Conservation (phyloP, 1,140 invertebrate genomes). For the Coelopa frigida region DNA sequence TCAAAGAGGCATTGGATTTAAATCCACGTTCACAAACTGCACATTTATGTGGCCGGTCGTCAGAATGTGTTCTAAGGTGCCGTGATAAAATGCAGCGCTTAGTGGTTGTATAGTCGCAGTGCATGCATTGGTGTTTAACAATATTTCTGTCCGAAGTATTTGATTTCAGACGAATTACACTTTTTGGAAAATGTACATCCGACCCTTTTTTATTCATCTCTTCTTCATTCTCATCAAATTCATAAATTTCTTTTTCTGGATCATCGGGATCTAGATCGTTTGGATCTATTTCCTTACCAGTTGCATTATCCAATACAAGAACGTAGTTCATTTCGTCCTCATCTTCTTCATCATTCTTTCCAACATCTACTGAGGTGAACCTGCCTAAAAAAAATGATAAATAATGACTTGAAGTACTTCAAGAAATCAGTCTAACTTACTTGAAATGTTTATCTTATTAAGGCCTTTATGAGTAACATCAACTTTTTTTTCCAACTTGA, state of each 20-base stretch:
- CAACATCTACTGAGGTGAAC: no score
- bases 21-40: slow-evolving; percentile 91
- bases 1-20: slow-evolving; percentile 85
- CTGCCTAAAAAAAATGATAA: no score
- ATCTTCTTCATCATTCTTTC: slow-evolving; percentile 45
- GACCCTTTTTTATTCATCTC: slow-evolving; percentile 27
- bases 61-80: slow-evolving; percentile 94
- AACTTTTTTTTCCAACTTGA: no score
- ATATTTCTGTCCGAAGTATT: slow-evolving; percentile 47
- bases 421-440: no score
- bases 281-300: no score
- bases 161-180: slow-evolving; percentile 22
- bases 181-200: slow-evolving; percentile 13
- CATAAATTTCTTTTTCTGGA: slow-evolving; percentile 39
- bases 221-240: slow-evolving; percentile 41
- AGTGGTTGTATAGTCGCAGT: slow-evolving; percentile 83
- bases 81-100: slow-evolving; percentile 83
- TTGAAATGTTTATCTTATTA: no score
- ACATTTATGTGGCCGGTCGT: slow-evolving; percentile 88
- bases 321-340: slow-evolving; percentile 43
- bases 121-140: slow-evolving; percentile 79
- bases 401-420: no score
- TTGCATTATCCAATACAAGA: no score
- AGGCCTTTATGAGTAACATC: no score
- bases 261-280: no score